Conservation (phyloP, 1,140 invertebrate genomes). For the Akabosia matsudoensis region DNA sequence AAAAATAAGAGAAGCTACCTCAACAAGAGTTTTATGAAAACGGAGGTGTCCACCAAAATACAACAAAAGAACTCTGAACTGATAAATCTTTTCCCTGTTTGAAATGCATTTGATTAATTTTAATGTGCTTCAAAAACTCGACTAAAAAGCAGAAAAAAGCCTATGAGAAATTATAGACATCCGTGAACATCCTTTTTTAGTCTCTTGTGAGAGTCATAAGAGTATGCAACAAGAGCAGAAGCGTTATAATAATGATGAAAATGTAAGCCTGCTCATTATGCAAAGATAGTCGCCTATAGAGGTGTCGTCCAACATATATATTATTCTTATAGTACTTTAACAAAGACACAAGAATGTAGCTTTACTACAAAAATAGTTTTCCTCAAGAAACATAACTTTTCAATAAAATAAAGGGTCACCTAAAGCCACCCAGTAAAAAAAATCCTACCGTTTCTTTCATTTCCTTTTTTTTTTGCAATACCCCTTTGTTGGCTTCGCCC, state of each 20-base stretch:
- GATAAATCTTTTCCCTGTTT: too few species aligned
- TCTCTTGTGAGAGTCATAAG: not conserved
- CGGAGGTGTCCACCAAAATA: too few species aligned
- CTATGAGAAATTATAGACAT: slow-evolving; percentile 16
- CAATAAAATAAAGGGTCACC: not conserved
- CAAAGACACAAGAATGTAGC: not conserved
- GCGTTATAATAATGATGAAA: slow-evolving; percentile 12
- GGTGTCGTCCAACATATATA: slow-evolving; percentile 21
- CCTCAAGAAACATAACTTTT: not conserved
- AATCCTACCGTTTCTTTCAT: not conserved
- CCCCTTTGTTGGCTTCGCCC: not conserved
- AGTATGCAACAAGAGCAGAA: not conserved
- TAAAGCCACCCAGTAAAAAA: not conserved
- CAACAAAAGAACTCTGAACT: too few species aligned
- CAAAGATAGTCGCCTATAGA: slow-evolving; percentile 9
- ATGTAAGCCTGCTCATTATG: slow-evolving; percentile 4
- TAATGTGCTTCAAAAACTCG: too few species aligned
- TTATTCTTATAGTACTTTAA: slow-evolving; percentile 24
- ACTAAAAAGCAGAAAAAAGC: not conserved
- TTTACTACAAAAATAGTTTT: not conserved
- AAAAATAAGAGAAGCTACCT: too few species aligned
- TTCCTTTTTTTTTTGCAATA: not conserved
- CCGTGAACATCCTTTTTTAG: slow-evolving; percentile 22
- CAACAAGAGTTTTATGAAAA: too few species aligned
- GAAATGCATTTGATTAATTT: too few species aligned